phyloP scores from a whole-genome alignment of 2,113 vertebrate species.

The Variabilichromis moorii region DNA sequence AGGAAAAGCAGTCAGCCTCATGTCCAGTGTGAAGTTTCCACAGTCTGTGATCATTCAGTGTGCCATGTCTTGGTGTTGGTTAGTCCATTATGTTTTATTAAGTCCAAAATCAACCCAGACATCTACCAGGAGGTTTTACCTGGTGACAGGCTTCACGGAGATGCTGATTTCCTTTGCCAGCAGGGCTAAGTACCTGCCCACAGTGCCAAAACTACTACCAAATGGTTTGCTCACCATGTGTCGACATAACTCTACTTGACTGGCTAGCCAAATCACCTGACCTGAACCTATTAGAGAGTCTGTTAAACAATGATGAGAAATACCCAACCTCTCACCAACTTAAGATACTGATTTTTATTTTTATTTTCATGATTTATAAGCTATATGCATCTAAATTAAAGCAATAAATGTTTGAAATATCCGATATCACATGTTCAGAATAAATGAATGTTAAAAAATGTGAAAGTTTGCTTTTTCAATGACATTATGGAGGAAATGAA shows the following conservation, averaged over 20 bases:
- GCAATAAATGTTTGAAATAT: neutral
- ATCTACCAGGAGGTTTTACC: neutral
- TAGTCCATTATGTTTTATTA: neutral
- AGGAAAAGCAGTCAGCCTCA: neutral
- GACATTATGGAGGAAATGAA: neutral
- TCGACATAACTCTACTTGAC: neutral
- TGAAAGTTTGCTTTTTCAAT: neutral
- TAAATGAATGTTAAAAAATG: neutral
- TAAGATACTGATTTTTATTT: neutral
- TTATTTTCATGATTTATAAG: neutral
- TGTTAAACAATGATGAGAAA: neutral
- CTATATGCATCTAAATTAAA: neutral
- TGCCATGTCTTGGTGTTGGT: neutral
- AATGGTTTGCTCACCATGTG: neutral
- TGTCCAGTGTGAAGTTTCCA: neutral
- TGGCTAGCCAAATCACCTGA: neutral
- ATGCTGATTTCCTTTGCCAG: neutral
- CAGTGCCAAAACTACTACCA: neutral
- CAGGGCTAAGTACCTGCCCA: neutral
- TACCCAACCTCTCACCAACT: neutral
- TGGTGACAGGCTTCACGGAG: neutral
- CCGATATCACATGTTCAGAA: neutral
- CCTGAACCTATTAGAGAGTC: neutral
- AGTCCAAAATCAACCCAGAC: neutral
- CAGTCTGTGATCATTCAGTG: neutral